Evolutionary conservation across 2,888 invertebrate species (phyloP).

Genomic region (Lamellibrachia columna): DNA sequence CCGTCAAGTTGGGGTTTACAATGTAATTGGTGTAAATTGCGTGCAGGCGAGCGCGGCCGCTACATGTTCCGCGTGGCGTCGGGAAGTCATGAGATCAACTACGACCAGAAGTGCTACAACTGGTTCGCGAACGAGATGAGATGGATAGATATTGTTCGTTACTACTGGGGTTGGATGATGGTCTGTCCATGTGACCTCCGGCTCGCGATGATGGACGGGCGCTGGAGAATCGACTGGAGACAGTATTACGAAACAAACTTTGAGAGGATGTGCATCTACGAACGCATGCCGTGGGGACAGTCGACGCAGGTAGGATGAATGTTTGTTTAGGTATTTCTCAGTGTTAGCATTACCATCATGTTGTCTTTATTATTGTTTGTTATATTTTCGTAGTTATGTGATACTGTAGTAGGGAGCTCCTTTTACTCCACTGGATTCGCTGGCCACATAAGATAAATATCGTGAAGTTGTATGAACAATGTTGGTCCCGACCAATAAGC

Average conservation of each 20-base stretch:
- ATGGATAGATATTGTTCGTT: background rate
- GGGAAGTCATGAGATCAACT: background rate
- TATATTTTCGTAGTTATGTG: no score
- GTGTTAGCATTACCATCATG: no score
- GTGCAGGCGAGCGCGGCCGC: background rate
- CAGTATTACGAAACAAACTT: background rate
- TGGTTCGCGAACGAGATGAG: constrained; percentile 19
- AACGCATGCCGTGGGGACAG: background rate
- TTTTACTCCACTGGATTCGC: no score
- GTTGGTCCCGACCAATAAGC: no score
- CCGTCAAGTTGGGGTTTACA: background rate
- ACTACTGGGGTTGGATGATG: background rate
- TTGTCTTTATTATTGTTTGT: no score
- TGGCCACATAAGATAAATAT: no score
- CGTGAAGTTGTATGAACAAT: no score
- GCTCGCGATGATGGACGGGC: background rate
- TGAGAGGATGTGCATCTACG: background rate
- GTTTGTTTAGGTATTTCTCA: background rate
- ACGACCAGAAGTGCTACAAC: constrained; percentile 21
- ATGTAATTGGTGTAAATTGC: background rate
- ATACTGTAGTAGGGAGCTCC: no score
- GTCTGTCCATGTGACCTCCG: background rate
- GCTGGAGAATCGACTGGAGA: background rate
- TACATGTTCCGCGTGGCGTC: constrained; percentile 16
- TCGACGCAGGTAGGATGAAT: background rate